Base-by-base conservation (phyloP, 2,113 vertebrate genomes). In the Phalacrocorax aristotelis region DNA sequence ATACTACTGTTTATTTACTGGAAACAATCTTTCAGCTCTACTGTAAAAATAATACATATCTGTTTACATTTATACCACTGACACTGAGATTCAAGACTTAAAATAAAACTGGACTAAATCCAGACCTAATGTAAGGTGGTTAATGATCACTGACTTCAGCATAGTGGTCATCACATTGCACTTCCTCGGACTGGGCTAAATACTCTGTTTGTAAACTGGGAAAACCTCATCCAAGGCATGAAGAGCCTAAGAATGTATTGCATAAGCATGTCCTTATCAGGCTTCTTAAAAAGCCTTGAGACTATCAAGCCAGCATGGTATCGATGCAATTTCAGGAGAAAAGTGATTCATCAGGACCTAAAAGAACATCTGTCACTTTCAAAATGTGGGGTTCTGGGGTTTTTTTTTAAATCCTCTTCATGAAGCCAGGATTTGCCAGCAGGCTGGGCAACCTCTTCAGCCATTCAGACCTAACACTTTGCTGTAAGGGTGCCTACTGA, bases 1-100 rank as follows among this genome's bases (percentile, higher is more conserved):
- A 66, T 75, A 64, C 46, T 93, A 87, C 32, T 90, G 16, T 94
- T 96, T 95, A 95, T 96, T 96, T 81, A 75, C 46, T 78, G 57
- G 72, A 92, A 90, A 77, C 22, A 81, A 64, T 83, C 90, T 77
- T 90, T 80, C 49, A 85, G 55, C 51, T 87, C 51, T 97, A 75
- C n/a, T 89, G 40, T 77, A 90, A 92, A 75, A 84, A 69, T 71
- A 79, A 76, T 85, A 74, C 46, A 23, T 55, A 54, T 75, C 83
- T 91, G 71, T 68, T 79, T 87, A 84, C 27, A 80, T 87, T 88
- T 93, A 54, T 72, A 70, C 55, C 72, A 71, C 62, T 95, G 74
- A 65, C 75, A 83, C 61, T 90, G 77, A 83, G 61, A 83, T 66
- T 89, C 42, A 77, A 92, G 44, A 71, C 46, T 92, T 83, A 75